Evolutionary conservation across 2,888 invertebrate species (phyloP), one percentile per base, ranked within the genome.

Genomic region (Parthenolecanium corni): DNA sequence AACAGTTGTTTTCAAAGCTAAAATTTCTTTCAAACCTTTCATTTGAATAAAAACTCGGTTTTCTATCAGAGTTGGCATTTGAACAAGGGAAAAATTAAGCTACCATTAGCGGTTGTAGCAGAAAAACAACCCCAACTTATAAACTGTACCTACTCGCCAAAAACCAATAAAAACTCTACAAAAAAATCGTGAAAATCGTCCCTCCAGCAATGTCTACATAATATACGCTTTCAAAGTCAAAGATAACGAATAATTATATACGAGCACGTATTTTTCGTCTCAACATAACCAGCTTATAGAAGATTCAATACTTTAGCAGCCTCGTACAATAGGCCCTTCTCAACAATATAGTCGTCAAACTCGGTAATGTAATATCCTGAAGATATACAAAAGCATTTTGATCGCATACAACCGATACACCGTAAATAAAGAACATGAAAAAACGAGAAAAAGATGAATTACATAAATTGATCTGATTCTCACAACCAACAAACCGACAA

Each of bases 401-500:
- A n/a, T n/a, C n/a, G n/a, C n/a, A n/a, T n/a, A 31, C 31, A 42
- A 38, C 38, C 3, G 14, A 16, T 18, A 42, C 4, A 42, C 5
- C 14, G n/a, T 42, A 14, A 42, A 18, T 4, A 9, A 42, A 42
- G 44, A 42, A 42, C 4, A 42, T 16, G 14, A 4, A 9, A 42
- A 14, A 14, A 42, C 44, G 14, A 42, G 14, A 42, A 42, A 42
- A 42, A 42, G 18, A 42, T 16, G 18, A 42, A 31, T 31, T 31
- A n/a, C n/a, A n/a, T n/a, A 9, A 31, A 31, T 31, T 9, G 31
- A 6, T 9, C 31, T 42, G 6, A 42, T 31, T 57, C 25, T 44
- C 42, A 44, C 57, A 25, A 46, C 44, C 42, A 46, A 57, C 44
- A 57, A 57, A 24, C 42, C 44, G 57, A 44, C 20, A 57, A 23